Base-by-base conservation (phyloP, 2,888 invertebrate genomes). In the Catonia carolina region DNA sequence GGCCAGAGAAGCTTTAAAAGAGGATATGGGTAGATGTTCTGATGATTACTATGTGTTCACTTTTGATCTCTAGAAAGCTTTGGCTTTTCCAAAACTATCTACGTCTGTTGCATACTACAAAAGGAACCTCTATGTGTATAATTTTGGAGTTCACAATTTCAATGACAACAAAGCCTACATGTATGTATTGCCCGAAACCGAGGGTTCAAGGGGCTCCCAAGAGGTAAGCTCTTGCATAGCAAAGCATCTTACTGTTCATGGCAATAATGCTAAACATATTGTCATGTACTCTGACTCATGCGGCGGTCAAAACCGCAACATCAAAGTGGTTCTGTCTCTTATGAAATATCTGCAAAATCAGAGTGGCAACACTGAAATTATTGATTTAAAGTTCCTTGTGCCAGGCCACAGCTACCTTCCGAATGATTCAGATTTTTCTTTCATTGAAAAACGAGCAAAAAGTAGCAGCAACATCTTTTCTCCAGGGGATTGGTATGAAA, bases 81-180 rank as follows among this genome's bases (percentile, higher is more conserved):
- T 49, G n/a, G 14, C 50, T 18, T 56, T 56, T 20, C 50, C 56
- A 4, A 56, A 56, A 50, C 39, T 56, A 5, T 36, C 50, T n/a
- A 39, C 41, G 1, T 56, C 56, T 7, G 18, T 50, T 7, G 50
- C 56, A 3, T 56, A 50, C 42, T 51, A 56, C 22, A 56, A 50
- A 31, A 23, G 50, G n/a, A 67, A 68, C 55, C 62, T 64, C 63
- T 66, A 67, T 47, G 60, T 65, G 27, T 62, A 61, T 51, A 68
- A 67, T 51, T 63, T 64, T 57, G 65, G 67, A 50, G 2, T 2
- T 8, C 17, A 47, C 7, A 22, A 2, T 2, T 20, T 23, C 4
- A 8, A 2, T 2, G 2, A 2, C 22, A 12, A 12, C 3, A 4
- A 20, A 22, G 27, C 17, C 6, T 20, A 17, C 7, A 51, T 51